phyloP scores from a whole-genome alignment of 2,797 vertebrate genomes.

The Iguana delicatissima region DNA sequence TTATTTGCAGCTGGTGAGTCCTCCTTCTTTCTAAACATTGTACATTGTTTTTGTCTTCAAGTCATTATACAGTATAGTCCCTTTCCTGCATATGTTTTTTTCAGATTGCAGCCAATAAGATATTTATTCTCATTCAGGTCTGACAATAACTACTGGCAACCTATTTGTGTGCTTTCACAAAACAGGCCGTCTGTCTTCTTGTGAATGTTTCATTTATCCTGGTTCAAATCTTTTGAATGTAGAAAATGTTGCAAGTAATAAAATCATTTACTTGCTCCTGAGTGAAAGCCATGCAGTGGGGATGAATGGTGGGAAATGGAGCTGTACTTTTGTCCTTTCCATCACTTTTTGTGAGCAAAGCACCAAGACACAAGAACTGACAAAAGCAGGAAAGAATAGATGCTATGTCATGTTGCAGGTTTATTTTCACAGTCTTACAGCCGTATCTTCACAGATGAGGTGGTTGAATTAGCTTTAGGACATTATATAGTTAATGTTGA shows the following conservation, averaged over 20 bases:
- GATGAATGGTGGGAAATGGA: background rate
- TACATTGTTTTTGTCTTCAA: background rate
- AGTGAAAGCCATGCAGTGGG: background rate
- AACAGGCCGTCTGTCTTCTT: background rate
- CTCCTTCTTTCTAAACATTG: background rate
- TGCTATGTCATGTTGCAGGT: background rate
- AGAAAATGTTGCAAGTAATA: background rate
- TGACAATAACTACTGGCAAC: conserved; percentile 23
- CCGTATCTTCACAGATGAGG: background rate
- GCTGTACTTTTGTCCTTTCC: background rate
- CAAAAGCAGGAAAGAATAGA: background rate
- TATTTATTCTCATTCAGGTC: conserved; percentile 32
- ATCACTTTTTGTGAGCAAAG: background rate
- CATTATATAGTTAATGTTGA: background rate
- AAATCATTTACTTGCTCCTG: background rate
- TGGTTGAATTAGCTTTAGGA: background rate
- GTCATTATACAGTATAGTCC: background rate
- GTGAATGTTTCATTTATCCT: background rate
- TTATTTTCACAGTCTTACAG: background rate
- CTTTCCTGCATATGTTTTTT: conserved; percentile 21
- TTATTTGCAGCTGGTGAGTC: background rate
- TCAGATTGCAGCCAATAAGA: background rate
- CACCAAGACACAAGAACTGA: background rate
- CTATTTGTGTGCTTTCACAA: background rate
- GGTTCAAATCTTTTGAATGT: background rate